Conservation (phyloP, 2,888 invertebrate species). For the Morpho achilles region DNA sequence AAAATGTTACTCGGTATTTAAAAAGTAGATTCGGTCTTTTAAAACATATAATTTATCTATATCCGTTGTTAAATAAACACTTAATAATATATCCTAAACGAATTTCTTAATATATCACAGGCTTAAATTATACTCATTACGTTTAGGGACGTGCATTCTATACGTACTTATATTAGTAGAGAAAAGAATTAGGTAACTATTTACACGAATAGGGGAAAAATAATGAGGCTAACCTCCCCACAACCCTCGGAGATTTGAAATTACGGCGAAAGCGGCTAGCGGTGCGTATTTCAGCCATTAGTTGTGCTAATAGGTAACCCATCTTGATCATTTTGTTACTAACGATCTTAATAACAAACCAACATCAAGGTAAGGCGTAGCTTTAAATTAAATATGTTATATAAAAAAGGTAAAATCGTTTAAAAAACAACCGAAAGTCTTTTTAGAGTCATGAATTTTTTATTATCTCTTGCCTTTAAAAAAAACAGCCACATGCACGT, state of each 20-base stretch:
- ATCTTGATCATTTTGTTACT: slow-evolving; percentile 46
- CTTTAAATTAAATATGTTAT: not conserved
- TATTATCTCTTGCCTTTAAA: no score
- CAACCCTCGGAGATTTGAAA: slow-evolving; percentile 77
- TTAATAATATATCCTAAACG: slow-evolving; percentile 64
- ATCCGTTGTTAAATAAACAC: slow-evolving; percentile 43
- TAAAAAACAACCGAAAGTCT: no score
- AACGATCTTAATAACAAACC: slow-evolving; percentile 32
- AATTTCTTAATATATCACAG: slow-evolving; percentile 75
- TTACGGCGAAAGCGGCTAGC: slow-evolving; percentile 52
- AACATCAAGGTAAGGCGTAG: slow-evolving; percentile 26
- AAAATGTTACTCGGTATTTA: slow-evolving; percentile 8
- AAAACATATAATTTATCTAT: slow-evolving; percentile 17
- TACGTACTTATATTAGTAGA: slow-evolving; percentile 66
- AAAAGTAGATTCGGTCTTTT: slow-evolving; percentile 10
- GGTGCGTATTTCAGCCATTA: slow-evolving; percentile 58
- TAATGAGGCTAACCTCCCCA: slow-evolving; percentile 77
- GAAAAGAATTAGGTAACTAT: slow-evolving; percentile 75
- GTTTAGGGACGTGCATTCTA: slow-evolving; percentile 75
- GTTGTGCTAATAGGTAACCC: slow-evolving; percentile 40
- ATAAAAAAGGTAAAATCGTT: no score
- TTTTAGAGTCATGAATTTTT: no score
- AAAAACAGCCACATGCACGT: no score
- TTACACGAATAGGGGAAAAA: slow-evolving; percentile 78
- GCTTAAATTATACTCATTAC: slow-evolving; percentile 75